A percentile compares a stretch with the other conserved stretches of the same genome.
Conservation (phyloP, 1,140 invertebrate species). For the Euura saliciscinereae region DNA sequence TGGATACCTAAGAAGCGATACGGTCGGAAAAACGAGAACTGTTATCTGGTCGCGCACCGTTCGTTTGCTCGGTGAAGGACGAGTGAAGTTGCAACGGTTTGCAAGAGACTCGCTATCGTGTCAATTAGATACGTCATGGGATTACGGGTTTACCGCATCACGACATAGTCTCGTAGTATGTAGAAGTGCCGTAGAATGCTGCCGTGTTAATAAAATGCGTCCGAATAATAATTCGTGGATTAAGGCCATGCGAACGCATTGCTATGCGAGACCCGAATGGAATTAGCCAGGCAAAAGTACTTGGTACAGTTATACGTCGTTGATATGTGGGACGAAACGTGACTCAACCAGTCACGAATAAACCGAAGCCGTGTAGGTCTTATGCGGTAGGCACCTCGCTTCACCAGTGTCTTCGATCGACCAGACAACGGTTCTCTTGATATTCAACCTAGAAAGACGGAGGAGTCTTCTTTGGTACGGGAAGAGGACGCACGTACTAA, state of each 20-base stretch:
- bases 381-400: slow-evolving; percentile 1
- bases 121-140: background rate
- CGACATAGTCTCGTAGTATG: no score
- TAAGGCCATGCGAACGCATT: slow-evolving; percentile 1
- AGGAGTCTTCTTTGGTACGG: no score
- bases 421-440: slow-evolving; percentile 3
- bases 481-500: no score
- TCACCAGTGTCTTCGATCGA: slow-evolving; percentile 1
- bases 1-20: background rate
- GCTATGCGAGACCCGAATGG: background rate
- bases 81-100: background rate
- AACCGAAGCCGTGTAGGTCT: background rate
- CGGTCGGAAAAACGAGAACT: background rate
- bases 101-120: background rate
- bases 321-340: slow-evolving; percentile 4
- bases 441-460: background rate
- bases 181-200: background rate
- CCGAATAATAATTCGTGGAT: slow-evolving; percentile 4
- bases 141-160: background rate
- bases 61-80: background rate
- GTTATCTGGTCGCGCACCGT: background rate
- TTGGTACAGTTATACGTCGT: slow-evolving; percentile 5
- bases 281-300: slow-evolving; percentile 7
- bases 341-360: slow-evolving; percentile 4
- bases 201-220: background rate